Evolutionary conservation across 2,797 vertebrate species (phyloP), one percentile per base, ranked within the genome.

Genomic region (Podargus strigoides): DNA sequence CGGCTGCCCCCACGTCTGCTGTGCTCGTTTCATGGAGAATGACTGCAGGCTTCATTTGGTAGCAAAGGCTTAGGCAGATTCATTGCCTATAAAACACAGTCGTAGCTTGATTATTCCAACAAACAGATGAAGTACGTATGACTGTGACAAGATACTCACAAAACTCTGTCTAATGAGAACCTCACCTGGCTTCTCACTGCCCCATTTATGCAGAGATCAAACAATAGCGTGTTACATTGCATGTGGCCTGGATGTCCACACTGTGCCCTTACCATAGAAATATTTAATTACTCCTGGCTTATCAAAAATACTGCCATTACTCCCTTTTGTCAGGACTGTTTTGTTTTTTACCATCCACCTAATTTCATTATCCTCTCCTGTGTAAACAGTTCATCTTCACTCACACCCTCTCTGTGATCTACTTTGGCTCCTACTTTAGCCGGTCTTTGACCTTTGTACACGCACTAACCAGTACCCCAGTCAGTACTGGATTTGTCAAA

Each of bases 381-480:
- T 42, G 7, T 46, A 64, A 92, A 47, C 4, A 49, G 26, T 56
- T 92, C 5, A 12, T 60, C 28, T 64, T 34, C 34, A 32, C 19
- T 75, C 5, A 1, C 13, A 36, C 22, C 5, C 53, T 49, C 46
- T 21, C 1, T 23, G 34, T 3, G 6, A 68, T 16, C 32, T 64
- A 9, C 34, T 47, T 68, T 42, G 23, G 3, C 19, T 88, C 32
- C 53, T 84, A 27, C 62, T 67, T 67, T 63, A 93, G 62, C 58
- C 89, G 52, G 59, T 10, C n/a, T 37, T 72, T 89, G 10, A 13
- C 36, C 36, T 62, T 37, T 68, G 41, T 36, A n/a, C 60, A 50
- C 0, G 1, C 4, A 8, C 0, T 2, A 37, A 75, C 78, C 41
- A 10, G 8, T 68, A 30, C 8, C 27, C 19, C 11, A 15, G 7